Conservation (phyloP, 2,888 invertebrate genomes). For the Agonopterix subpropinquella region DNA sequence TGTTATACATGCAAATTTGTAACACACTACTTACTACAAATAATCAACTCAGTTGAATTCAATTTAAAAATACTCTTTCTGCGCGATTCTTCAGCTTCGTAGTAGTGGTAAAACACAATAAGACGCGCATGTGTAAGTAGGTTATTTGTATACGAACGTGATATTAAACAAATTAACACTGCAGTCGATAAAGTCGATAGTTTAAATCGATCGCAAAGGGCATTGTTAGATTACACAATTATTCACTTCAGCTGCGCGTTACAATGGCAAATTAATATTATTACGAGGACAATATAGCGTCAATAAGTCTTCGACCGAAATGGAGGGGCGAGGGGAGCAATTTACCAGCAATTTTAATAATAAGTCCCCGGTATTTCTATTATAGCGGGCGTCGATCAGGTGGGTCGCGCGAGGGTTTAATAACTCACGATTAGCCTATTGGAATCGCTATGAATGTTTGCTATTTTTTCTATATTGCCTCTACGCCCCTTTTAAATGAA, state of each 20-base stretch:
- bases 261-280: constrained; percentile 34
- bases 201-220: background rate
- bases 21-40: too few relatives aligned
- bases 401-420: constrained; percentile 68
- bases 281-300: constrained; percentile 31
- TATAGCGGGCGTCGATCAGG: constrained; percentile 73
- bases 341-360: constrained; percentile 77
- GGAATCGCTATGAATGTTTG: constrained; percentile 73
- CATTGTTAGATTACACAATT: background rate
- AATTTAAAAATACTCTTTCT: too few relatives aligned
- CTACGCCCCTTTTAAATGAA: constrained; percentile 34
- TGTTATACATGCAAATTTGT: too few relatives aligned
- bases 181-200: background rate
- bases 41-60: too few relatives aligned
- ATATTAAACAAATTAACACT: background rate
- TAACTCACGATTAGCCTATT: constrained; percentile 75
- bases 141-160: too few relatives aligned
- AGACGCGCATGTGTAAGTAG: too few relatives aligned
- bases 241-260: constrained; percentile 5
- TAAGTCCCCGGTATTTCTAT: constrained; percentile 76
- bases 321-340: constrained; percentile 67
- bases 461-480: constrained; percentile 61
- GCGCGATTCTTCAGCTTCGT: too few relatives aligned
- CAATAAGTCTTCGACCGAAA: constrained; percentile 53
- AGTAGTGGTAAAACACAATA: too few relatives aligned